Conservation (phyloP, 2,113 vertebrate species). For the Pelusios castaneus region DNA sequence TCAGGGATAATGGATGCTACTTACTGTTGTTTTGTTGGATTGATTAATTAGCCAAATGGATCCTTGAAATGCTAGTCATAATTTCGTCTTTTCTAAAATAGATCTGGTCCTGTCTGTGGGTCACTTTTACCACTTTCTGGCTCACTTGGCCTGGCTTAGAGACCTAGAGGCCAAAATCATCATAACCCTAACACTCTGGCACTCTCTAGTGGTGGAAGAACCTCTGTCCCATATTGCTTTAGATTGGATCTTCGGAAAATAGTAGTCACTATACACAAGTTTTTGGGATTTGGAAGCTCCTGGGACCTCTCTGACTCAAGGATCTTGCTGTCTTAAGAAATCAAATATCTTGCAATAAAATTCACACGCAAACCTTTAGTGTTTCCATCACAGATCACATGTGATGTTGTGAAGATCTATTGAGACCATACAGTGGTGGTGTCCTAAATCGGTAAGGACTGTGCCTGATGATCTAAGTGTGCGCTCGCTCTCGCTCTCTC, state of each 20-base stretch:
- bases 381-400: not conserved
- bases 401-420: not conserved
- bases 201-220: not conserved
- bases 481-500: not conserved
- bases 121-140: constrained; percentile 27
- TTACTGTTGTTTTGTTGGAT: not conserved
- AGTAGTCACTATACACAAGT: not conserved
- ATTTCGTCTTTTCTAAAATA: not conserved
- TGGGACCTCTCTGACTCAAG: not conserved
- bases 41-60: constrained; percentile 24
- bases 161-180: not conserved
- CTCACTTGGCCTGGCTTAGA: not conserved
- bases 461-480: not conserved
- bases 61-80: not conserved
- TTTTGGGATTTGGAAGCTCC: not conserved
- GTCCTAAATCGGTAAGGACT: not conserved
- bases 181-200: not conserved
- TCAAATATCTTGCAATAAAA: not conserved
- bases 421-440: not conserved
- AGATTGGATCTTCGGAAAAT: not conserved
- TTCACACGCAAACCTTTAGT: not conserved
- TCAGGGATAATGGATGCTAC: not conserved
- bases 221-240: constrained; percentile 9
- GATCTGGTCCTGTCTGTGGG: not conserved
- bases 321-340: not conserved